Evolutionary conservation across 2,888 invertebrate species (phyloP).

Genomic region (Ferrisia virgata): DNA sequence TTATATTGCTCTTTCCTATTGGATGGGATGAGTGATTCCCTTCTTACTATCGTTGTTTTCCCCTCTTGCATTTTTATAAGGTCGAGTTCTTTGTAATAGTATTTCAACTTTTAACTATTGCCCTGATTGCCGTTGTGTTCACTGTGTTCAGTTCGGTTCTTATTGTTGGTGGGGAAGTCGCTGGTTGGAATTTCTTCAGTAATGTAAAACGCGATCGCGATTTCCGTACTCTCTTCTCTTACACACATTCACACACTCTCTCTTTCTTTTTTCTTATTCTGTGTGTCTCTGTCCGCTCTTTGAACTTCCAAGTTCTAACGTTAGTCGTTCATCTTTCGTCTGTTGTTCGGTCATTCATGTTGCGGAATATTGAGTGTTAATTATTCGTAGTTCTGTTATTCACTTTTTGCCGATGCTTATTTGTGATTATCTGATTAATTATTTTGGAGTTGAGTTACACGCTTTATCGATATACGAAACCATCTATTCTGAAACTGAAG

Average conservation of each 20-base stretch:
- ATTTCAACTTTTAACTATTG: not conserved
- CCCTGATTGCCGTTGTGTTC: not conserved
- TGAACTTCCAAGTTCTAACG: too few species aligned
- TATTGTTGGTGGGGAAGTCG: constrained; percentile 29
- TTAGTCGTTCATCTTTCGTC: too few species aligned
- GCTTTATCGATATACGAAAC: too few species aligned
- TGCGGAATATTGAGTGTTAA: too few species aligned
- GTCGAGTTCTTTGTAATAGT: constrained; percentile 36
- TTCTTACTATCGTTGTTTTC: not conserved
- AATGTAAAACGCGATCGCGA: not conserved
- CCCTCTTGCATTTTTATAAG: not conserved
- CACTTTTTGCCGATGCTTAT: too few species aligned
- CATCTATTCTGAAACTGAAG: too few species aligned
- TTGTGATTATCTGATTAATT: too few species aligned
- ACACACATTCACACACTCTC: too few species aligned
- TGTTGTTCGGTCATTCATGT: too few species aligned
- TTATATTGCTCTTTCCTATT: not conserved
- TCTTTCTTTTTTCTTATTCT: not conserved
- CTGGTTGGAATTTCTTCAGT: not conserved
- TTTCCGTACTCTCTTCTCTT: not conserved
- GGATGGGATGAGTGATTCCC: constrained; percentile 35
- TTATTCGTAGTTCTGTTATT: too few species aligned
- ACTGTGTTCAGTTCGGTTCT: not conserved
- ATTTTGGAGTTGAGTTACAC: too few species aligned
- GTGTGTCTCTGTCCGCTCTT: not conserved